Conservation (phyloP, 2,797 vertebrate species). For the Anniella stebbinsi region DNA sequence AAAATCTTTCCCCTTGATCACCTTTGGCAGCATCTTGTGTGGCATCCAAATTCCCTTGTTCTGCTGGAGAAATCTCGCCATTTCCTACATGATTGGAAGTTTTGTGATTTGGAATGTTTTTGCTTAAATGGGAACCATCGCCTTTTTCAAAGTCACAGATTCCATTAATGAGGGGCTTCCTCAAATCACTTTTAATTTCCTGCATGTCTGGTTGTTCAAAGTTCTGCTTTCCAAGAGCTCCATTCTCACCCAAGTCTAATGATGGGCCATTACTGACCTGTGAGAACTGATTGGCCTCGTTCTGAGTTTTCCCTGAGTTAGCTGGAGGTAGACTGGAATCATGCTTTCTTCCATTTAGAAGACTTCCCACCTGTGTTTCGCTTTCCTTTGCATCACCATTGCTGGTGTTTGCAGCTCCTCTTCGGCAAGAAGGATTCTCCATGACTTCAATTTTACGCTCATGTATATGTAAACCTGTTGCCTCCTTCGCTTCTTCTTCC, state of each 20-base stretch:
- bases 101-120: constrained; percentile 99
- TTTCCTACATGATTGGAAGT: constrained; percentile 99
- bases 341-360: constrained; percentile 98
- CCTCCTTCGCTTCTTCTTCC: constrained; percentile 99
- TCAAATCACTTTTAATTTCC: constrained; percentile 88
- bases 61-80: constrained; percentile 91
- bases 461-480: constrained; percentile 96
- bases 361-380: constrained; percentile 87
- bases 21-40: constrained; percentile 98
- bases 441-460: constrained; percentile 99
- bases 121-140: constrained; percentile 92
- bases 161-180: constrained; percentile 95
- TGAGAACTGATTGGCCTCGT: constrained; percentile 84
- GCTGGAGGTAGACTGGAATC: constrained; percentile 99
- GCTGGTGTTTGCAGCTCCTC: constrained; percentile 90
- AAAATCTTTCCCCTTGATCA: constrained; percentile 93
- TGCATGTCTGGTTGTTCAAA: constrained; percentile 81
- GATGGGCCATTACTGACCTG: constrained; percentile 93
- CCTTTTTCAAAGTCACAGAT: constrained; percentile 97
- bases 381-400: constrained; percentile 91
- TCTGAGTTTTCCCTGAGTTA: constrained; percentile 99
- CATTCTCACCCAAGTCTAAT: constrained; percentile 86
- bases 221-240: constrained; percentile 88
- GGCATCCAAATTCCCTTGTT: constrained; percentile 85
- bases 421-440: constrained; percentile 96